Evolutionary conservation across 2,888 invertebrate genomes (phyloP), one percentile per base, ranked within the genome.

Genomic region (Protophormia terraenovae): DNA sequence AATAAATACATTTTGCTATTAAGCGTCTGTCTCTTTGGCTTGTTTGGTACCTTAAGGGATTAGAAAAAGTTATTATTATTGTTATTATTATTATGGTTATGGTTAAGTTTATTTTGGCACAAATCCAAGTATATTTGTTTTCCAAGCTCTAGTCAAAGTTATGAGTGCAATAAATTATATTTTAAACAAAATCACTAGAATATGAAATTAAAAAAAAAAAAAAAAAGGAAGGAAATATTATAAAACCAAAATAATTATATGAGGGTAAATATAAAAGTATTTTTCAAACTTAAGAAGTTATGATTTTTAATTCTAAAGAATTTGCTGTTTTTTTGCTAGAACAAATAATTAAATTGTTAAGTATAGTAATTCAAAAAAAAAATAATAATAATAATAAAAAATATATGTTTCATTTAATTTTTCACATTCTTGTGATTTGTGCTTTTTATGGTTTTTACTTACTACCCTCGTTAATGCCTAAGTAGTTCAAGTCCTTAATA

Each of bases 91-190:
- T 67, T 41, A 32, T 16, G 19, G 45, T 12, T 45, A 3, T 67
- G 16, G 45, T 47, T 55, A 24, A 19, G 45, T 10, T 45, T 45
- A n/a, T 80, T 72, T 10, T 82, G 82, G 82, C 82, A 45, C 64
- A 62, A 64, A 35, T 82, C 75, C 75, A 82, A 76, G 10, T 41
- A 81, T 24, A 55, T 72, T 66, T 78, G 58, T 47, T 67, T 67
- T 14, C 24, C 12, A 24, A 62, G 16, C 60, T 29, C 12, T n/a
- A n/a, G n/a, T n/a, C n/a, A n/a, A 14, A 53, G 45, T 58, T 24
- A 47, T 47, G 67, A 60, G 19, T 14, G 55, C 19, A 45, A 80
- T 72, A 64, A 55, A 66, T 64, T 64, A 77, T 29, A 22, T 22
- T 45, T 67, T 32, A n/a, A 24, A 27, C 6, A 24, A 55, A 55